Evolutionary conservation across 2,113 vertebrate species (phyloP), one percentile per base, ranked within the genome.

Genomic region (Microcebus jonahi): DNA sequence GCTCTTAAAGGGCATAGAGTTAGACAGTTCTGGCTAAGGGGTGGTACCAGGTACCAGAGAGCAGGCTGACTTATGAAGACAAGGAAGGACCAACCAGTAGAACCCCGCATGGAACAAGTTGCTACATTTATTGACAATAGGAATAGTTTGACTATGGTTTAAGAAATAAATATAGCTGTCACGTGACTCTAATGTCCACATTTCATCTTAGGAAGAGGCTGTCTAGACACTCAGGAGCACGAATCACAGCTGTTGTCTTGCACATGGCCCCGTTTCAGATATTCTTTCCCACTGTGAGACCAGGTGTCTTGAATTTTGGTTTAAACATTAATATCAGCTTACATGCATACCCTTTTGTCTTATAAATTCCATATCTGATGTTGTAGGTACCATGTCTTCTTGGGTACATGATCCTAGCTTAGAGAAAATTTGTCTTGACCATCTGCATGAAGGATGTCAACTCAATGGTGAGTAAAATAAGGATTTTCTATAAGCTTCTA

Each of bases 391-490:
- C 42, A 0, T 1, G 8, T 79, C 61, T 39, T 76, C 96, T 75
- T 39, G 1, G 42, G 57, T 8, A 25, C 59, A 65, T 68, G 45
- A 70, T 36, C 34, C 1, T 12, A 75, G 1, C 45, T 39, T 79
- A 18, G 2, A 97, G 31, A 95, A 97, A 67, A 98, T 98, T 91
- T 98, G 97, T 89, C 67, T 75, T 8, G 86, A 95, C 57, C 3
- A 97, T 48, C 96, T 98, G 79, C 0, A 23, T 42, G 75, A 86
- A 18, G 0, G 63, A 0, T 98, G 97, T 76, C 89, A 23, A 1
- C 31, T 15, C 55, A 50, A 57, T 9, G 42, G 97, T 98, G 55
- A 97, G 97, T 97, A 70, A 63, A 45, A 34, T 55, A 50, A 8
- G 34, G 27, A 45, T 61, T 86, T 89, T 82, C 65, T 85, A 20